Evolutionary conservation across 2,113 vertebrate genomes (phyloP).

Genomic region (Campylomormyrus numenius): DNA sequence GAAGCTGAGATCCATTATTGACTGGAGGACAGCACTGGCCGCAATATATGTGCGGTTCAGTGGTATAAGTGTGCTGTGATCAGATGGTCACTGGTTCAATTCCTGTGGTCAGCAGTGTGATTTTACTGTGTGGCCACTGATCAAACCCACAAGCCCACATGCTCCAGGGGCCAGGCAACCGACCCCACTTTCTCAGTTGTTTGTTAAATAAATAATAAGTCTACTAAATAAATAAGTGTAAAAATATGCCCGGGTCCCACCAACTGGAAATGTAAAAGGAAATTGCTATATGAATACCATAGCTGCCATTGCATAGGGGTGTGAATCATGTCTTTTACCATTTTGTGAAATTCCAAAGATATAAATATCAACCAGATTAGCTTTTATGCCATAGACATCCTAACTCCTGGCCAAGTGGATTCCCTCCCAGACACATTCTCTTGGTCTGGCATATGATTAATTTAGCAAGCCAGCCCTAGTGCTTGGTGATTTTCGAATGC

Average conservation of each 20-base stretch:
- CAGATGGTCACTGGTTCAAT: neutral
- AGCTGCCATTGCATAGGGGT: neutral
- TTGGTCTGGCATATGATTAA: conserved; percentile 19
- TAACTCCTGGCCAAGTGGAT: conserved; percentile 3
- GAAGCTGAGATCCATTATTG: neutral
- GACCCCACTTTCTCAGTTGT: neutral
- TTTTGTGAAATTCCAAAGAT: neutral
- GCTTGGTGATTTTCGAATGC: conserved; percentile 29
- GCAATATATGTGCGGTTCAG: neutral
- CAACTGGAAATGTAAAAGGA: neutral
- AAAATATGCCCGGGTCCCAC: neutral
- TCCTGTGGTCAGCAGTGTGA: neutral
- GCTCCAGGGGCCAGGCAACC: neutral
- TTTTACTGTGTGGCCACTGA: neutral
- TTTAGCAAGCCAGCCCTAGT: conserved; percentile 16
- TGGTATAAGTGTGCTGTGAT: neutral
- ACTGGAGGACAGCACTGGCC: neutral
- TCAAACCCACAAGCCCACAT: neutral
- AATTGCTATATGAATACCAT: neutral
- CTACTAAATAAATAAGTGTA: neutral
- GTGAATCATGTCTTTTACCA: neutral
- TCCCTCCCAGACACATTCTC: neutral
- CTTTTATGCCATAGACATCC: neutral
- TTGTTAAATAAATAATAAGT: neutral
- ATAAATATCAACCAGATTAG: neutral